Evolutionary conservation across 2,797 vertebrate genomes (phyloP), one percentile per base, ranked within the genome.

Genomic region (Stomatorhinus walkeri): DNA sequence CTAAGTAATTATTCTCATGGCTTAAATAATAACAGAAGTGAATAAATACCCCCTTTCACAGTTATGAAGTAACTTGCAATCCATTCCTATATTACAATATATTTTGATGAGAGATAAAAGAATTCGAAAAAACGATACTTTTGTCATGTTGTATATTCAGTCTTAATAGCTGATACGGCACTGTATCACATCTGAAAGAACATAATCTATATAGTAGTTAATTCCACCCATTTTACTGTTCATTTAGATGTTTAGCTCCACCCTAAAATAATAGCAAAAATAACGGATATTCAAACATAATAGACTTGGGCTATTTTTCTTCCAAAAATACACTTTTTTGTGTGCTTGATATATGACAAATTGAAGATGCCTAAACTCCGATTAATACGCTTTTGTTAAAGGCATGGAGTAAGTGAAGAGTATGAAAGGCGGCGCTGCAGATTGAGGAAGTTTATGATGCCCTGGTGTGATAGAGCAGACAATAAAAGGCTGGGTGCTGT

Each of bases 401-500:
- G 48, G n/a, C 43, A 40, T 36, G 68, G 49, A 52, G 72, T 8
- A 61, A 46, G 19, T 48, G 52, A n/a, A 64, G 19, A 54, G 46
- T 85, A 43, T 89, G 59, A 19, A 64, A 87, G 88, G 88, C 84
- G 88, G 88, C 64, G 88, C 88, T 89, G 85, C 84, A 72, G 61
- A 54, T 90, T 49, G 84, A 89, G 89, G 89, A 90, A 87, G 88
- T 88, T 90, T 87, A 88, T 54, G 59, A 88, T 89, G 22, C 36
- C 54, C 40, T 28, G 68, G 22, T 32, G 52, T 64, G 76, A 88
- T 85, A 59, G 56, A 43, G 51, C 87, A 24, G 56, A 48, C 24
- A 40, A 56, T 51, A 51, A 72, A 88, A 81, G 28, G 54, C 4
- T 5, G 87, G 19, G 24, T 12, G 36, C 54, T 19, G 64, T 36